Percentiles rank a stretch among this genome's conserved stretches.
These are phyloP conservation scores for Boloria selene DNA, from an alignment of 2,888 invertebrate genomes.

Conservation along the genomic window DNA sequence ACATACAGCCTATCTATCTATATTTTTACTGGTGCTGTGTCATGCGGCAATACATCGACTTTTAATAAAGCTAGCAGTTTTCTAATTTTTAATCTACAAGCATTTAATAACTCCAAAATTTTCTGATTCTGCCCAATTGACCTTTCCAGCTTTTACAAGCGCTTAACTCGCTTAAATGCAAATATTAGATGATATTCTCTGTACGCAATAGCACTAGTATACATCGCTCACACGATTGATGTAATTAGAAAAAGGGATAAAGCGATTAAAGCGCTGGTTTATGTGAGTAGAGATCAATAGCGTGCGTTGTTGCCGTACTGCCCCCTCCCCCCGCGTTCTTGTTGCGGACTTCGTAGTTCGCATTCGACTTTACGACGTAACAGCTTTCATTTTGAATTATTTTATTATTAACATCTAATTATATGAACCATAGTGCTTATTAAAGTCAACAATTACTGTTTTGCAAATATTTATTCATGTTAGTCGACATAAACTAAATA, in stretches of 20 bases:
- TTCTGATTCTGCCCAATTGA: too few relatives aligned
- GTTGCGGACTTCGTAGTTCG: conserved; percentile 60
- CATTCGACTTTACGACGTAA: conserved; percentile 33
- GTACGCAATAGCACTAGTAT: background rate
- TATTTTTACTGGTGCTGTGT: too few relatives aligned
- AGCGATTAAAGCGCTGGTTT: conserved; percentile 53
- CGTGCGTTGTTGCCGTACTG: conserved; percentile 62
- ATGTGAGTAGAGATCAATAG: conserved; percentile 61
- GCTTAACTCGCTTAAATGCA: conserved; percentile 38
- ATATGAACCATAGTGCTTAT: too few relatives aligned
- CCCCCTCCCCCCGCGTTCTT: conserved; percentile 51
- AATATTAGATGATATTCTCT: background rate
- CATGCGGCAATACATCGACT: too few relatives aligned
- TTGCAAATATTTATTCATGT: too few relatives aligned
- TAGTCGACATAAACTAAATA: too few relatives aligned
- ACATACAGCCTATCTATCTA: conserved; percentile 23
- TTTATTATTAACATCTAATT: too few relatives aligned
- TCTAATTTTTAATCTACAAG: too few relatives aligned
- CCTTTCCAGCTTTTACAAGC: too few relatives aligned
- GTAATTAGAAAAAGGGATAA: conserved; percentile 30
- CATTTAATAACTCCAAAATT: too few relatives aligned
- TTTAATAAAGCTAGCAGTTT: too few relatives aligned
- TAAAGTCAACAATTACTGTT: too few relatives aligned
- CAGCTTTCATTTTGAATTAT: conserved; percentile 51
- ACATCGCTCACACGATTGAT: conserved; percentile 18